Conservation (phyloP, 1,140 invertebrate species). For the Drosophila obscura region DNA sequence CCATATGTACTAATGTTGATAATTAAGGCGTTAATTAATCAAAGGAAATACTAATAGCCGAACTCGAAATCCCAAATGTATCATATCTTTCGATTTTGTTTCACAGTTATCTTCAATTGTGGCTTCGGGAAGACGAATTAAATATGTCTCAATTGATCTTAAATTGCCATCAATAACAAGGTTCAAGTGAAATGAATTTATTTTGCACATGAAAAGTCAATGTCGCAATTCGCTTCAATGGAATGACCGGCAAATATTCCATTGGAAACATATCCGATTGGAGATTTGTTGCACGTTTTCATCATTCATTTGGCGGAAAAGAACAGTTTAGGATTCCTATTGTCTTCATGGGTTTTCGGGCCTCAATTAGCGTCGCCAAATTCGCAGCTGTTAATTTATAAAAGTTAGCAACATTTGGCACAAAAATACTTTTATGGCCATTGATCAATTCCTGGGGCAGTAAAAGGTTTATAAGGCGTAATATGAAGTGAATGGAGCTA, state of each 20-base stretch:
- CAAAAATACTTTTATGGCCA: conserved; percentile 56
- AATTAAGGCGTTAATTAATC: conserved; percentile 55
- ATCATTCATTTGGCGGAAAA: conserved; percentile 7
- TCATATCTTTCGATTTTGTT: conserved; percentile 28
- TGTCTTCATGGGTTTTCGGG: conserved; percentile 32
- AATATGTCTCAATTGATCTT: conserved; percentile 79
- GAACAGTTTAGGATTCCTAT: conserved; percentile 26
- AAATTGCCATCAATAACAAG: conserved; percentile 80
- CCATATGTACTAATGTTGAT: conserved; percentile 29
- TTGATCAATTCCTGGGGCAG: conserved; percentile 37
- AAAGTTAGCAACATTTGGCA: conserved; percentile 54
- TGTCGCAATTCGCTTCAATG: conserved; percentile 69
- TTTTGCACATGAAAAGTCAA: conserved; percentile 75
- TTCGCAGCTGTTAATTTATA: conserved; percentile 51
- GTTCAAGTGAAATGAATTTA: conserved; percentile 80
- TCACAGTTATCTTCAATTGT: conserved; percentile 63
- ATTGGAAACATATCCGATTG: conserved; percentile 30
- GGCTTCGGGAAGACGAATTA: conserved; percentile 57
- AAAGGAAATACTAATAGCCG: conserved; percentile 45
- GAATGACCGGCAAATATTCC: conserved; percentile 8
- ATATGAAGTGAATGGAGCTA: conserved; percentile 48
- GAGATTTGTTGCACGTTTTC: conserved; percentile 24
- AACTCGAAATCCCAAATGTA: conserved; percentile 39
- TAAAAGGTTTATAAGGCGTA: conserved; percentile 35
- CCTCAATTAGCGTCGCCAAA: conserved; percentile 52